These are phyloP conservation scores for Drosophila nigrodunni DNA, from an alignment of 1,140 invertebrate species.

Conservation along the genomic window DNA sequence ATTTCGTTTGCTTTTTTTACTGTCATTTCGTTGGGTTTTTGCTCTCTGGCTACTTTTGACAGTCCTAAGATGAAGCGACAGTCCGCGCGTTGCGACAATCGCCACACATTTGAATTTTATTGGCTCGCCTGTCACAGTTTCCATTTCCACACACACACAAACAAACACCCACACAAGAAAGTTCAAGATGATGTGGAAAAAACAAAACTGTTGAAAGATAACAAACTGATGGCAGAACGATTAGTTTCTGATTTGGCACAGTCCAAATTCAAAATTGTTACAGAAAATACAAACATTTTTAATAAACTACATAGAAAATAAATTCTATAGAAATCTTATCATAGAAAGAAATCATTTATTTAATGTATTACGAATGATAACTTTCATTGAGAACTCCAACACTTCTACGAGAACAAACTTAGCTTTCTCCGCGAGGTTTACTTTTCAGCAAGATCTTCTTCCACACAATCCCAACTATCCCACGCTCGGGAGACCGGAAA, in stretches of 20 bases:
- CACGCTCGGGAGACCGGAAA: slow-evolving; percentile 2
- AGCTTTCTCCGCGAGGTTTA: neutral
- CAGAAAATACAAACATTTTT: neutral
- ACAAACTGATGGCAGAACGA: slow-evolving; percentile 11
- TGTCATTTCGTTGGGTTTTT: slow-evolving; percentile 42
- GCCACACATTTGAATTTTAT: slow-evolving; percentile 84
- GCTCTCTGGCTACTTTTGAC: slow-evolving; percentile 46
- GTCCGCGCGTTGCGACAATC: slow-evolving; percentile 63
- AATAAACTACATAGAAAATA: neutral
- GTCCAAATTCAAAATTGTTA: neutral
- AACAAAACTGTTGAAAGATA: slow-evolving; percentile 19
- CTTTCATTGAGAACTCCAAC: no score
- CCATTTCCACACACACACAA: slow-evolving; percentile 27
- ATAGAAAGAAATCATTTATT: no score
- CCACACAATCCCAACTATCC: neutral
- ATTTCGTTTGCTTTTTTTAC: slow-evolving; percentile 38
- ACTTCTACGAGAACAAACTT: no score
- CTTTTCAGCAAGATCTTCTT: neutral
- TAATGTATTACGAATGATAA: no score
- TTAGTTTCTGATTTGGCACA: slow-evolving; percentile 28
- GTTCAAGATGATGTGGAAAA: slow-evolving; percentile 8
- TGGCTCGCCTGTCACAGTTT: slow-evolving; percentile 65
- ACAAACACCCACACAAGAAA: slow-evolving; percentile 22
- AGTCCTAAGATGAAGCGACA: slow-evolving; percentile 71
- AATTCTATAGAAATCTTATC: no score